These are phyloP conservation scores for Sorex fumeus DNA, from an alignment of 2,113 vertebrate species.

Conservation along the genomic window DNA sequence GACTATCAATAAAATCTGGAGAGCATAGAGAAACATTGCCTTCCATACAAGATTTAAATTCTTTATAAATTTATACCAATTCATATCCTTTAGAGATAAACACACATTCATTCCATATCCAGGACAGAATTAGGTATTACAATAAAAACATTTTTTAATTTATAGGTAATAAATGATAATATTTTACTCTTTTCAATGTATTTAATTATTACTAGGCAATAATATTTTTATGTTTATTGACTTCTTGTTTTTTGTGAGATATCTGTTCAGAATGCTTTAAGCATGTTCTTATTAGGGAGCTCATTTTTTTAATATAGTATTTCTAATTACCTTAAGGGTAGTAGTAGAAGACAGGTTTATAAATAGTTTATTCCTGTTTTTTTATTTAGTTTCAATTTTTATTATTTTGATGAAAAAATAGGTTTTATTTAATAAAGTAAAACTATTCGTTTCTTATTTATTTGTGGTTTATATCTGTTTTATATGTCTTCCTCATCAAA, in stretches of 20 bases:
- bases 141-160: not conserved
- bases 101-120: not conserved
- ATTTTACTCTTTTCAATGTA: constrained; percentile 27
- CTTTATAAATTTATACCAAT: not conserved
- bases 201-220: constrained; percentile 37
- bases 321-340: not conserved
- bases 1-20: not conserved
- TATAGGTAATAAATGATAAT: constrained; percentile 2
- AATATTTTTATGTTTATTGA: not conserved
- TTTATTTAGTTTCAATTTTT: constrained; percentile 20
- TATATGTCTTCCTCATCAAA: constrained; percentile 32
- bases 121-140: not conserved
- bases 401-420: not conserved
- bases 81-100: not conserved
- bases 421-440: constrained; percentile 39
- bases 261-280: not conserved
- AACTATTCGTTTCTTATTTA: constrained; percentile 21
- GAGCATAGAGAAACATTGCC: not conserved
- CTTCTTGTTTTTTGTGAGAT: constrained; percentile 50
- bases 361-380: constrained; percentile 46
- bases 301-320: not conserved
- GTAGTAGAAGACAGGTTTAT: not conserved
- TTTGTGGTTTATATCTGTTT: not conserved
- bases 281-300: not conserved
- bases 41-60: not conserved